A percentile compares a stretch with the other conserved stretches of the same genome.
These are phyloP conservation scores for Rhinatrema bivittatum DNA, from an alignment of 2,797 vertebrate genomes.

Conservation along the genomic window DNA sequence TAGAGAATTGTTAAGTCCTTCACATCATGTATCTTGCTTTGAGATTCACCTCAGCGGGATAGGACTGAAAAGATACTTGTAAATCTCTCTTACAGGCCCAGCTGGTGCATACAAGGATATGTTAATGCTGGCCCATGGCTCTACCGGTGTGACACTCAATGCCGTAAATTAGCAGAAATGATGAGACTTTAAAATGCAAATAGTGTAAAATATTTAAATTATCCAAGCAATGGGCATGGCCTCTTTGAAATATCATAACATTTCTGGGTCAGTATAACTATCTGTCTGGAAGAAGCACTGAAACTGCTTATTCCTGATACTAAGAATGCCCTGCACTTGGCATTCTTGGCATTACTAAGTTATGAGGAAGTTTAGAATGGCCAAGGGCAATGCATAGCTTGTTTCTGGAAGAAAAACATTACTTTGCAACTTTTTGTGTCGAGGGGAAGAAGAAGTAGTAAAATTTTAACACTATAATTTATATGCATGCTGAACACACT, in stretches of 20 bases:
- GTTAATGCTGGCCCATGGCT: constrained; percentile 15
- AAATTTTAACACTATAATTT: no score
- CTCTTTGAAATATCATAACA: background rate
- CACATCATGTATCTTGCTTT: background rate
- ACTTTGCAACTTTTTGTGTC: no score
- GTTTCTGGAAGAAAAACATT: no score
- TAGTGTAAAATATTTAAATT: constrained; percentile 12
- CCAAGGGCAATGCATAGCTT: no score
- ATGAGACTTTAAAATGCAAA: constrained; percentile 22
- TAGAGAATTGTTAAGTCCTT: background rate
- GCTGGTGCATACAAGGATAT: constrained; percentile 18
- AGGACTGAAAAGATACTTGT: constrained; percentile 12
- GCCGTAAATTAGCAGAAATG: constrained; percentile 26
- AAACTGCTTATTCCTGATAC: no score
- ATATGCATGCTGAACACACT: no score
- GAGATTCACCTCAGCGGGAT: background rate
- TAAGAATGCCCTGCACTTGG: no score
- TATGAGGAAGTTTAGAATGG: no score
- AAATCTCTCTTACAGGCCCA: constrained; percentile 27
- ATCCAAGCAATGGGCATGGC: background rate
- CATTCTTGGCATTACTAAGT: no score
- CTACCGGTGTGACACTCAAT: background rate
- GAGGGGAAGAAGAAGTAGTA: no score
- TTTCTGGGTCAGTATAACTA: background rate
- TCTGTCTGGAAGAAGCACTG: background rate